Percentiles rank a stretch among this genome's conserved stretches.
Evolutionary conservation across 2,113 vertebrate species (phyloP).

Genomic region (Oncorhynchus nerka): DNA sequence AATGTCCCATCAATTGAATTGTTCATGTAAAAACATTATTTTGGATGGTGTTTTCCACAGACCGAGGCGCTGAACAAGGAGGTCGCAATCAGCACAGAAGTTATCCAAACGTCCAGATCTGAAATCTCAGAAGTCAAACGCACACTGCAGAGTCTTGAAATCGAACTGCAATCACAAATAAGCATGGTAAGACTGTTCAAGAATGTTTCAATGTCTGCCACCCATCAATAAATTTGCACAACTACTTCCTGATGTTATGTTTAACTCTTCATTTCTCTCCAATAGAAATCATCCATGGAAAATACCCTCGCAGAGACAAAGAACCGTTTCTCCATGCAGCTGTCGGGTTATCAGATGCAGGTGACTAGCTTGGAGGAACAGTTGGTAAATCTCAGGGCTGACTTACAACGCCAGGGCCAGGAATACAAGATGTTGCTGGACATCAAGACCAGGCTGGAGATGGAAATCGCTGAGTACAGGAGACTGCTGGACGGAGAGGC

Average conservation of each 20-base stretch:
- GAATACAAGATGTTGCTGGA: conserved; percentile 81
- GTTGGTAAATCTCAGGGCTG: conserved; percentile 66
- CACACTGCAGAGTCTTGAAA: conserved; percentile 75
- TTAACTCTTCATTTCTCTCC: background rate
- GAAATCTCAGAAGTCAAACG: conserved; percentile 76
- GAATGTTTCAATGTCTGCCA: too few relatives aligned
- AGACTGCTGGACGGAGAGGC: conserved; percentile 68
- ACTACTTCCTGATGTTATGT: background rate
- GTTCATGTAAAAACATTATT: background rate
- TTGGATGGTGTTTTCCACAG: conserved; percentile 51
- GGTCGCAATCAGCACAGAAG: conserved; percentile 64
- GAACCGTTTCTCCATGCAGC: conserved; percentile 67
- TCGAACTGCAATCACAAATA: conserved; percentile 80
- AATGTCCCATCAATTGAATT: background rate
- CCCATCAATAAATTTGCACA: background rate
- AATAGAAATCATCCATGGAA: conserved; percentile 82
- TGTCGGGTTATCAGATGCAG: conserved; percentile 71
- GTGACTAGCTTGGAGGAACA: conserved; percentile 67
- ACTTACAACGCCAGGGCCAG: conserved; percentile 77
- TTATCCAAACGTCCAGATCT: conserved; percentile 66
- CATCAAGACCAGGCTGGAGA: conserved; percentile 79
- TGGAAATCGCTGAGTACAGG: conserved; percentile 83
- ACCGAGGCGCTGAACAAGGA: conserved; percentile 73
- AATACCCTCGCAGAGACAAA: conserved; percentile 69
- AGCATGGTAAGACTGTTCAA: conserved; percentile 73